A percentile compares a stretch with the other conserved stretches of the same genome.
Evolutionary conservation across 2,113 vertebrate species (phyloP).

Genomic region (Cyphomyrus discorhynchus): DNA sequence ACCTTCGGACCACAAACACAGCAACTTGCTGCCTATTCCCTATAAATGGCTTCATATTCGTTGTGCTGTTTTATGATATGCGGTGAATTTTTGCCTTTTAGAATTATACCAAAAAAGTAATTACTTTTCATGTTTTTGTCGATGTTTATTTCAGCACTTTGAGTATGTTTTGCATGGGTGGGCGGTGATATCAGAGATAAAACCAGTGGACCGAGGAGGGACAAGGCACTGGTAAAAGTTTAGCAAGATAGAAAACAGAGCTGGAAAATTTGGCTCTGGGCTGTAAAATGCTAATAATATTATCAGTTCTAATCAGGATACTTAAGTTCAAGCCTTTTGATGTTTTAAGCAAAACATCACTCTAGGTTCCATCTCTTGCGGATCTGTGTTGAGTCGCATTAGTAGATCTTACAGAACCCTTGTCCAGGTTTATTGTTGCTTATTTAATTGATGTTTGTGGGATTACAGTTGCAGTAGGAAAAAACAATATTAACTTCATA

Average conservation of each 20-base stretch:
- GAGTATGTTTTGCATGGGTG: background rate
- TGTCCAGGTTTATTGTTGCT: background rate
- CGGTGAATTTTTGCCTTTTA: background rate
- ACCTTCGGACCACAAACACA: background rate
- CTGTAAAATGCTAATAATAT: background rate
- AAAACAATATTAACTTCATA: background rate
- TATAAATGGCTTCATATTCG: background rate
- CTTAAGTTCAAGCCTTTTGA: background rate
- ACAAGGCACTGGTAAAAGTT: too few relatives aligned
- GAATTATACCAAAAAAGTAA: background rate
- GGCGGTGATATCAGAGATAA: background rate
- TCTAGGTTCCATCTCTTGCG: background rate
- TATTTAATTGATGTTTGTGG: background rate
- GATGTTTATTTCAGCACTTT: background rate
- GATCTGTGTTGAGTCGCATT: background rate
- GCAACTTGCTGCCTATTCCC: background rate
- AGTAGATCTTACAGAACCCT: background rate
- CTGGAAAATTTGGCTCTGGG: background rate
- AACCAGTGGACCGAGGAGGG: background rate
- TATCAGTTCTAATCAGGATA: background rate
- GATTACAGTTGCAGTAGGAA: background rate
- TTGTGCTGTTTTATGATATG: background rate
- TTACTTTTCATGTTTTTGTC: background rate
- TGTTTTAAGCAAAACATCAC: background rate
- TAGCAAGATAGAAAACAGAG: background rate